Base-by-base conservation (phyloP, 1,140 invertebrate species). In the Anthonomus grandis region DNA sequence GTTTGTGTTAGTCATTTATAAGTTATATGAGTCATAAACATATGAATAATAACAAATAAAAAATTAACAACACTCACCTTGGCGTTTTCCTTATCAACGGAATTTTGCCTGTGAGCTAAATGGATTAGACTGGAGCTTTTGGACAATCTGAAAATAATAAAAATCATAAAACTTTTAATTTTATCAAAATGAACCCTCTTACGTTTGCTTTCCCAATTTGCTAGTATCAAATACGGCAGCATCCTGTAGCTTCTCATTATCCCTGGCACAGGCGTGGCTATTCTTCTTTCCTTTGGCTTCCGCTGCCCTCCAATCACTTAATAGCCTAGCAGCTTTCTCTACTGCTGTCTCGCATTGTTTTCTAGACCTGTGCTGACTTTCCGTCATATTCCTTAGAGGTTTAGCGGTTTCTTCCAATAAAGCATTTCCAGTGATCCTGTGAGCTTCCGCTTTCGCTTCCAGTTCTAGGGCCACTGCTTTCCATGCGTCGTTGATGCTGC, bases 181-280 rank as follows among this genome's bases (percentile, higher is more conserved):
- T n/a, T n/a, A n/a, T n/a, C n/a, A n/a, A n/a, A n/a, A n/a, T n/a
- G n/a, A n/a, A n/a, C n/a, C n/a, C n/a, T n/a, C 58, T 55, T 50
- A 60, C 54, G 59, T 61, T 49, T 54, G 51, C 50, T 66, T 64
- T 42, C 49, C 62, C 6, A 62, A 66, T 24, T 62, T 66, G 8
- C 58, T 51, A 15, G 64, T 69, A 53, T 80, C 78, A 22, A 73
- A 52, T 59, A 72, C 71, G 13, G 63, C 63, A 17, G 81, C 83
- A 67, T 93, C 91, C 74, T 94, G 90, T 24, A 93, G 73, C 67
- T 91, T 89, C 73, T 95, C 92, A 67, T 93, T 93, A 60, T 94
- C 91, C 13, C 90, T 79, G 0, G 90, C 87, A 57, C 86, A 86
- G 0, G 83, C 71, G 65, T 93, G 91, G 57, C 89, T 91, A 50